Percentiles rank a stretch among this genome's conserved stretches.
Evolutionary conservation across 2,113 vertebrate species (phyloP).

Genomic region (Lynx canadensis): DNA sequence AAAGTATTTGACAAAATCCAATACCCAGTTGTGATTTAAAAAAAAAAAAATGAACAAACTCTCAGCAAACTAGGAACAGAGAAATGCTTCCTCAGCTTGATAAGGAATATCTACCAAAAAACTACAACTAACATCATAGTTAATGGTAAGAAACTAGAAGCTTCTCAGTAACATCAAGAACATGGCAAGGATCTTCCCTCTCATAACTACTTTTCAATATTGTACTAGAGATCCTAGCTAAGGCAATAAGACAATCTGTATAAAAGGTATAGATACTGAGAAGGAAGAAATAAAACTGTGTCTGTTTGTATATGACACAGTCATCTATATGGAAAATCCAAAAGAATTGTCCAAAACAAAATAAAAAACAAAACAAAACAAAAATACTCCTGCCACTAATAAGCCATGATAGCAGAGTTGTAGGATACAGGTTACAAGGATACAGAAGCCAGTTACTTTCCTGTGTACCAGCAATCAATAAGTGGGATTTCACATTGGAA

Average conservation of each 20-base stretch:
- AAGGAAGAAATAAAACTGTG: no score
- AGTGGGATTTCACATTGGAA: background rate
- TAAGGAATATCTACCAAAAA: no score
- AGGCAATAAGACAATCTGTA: no score
- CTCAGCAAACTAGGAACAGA: background rate
- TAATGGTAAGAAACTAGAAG: no score
- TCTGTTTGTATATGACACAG: no score
- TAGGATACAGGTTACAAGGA: background rate
- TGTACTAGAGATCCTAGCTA: no score
- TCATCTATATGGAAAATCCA: no score
- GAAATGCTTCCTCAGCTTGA: background rate
- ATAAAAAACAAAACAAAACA: background rate
- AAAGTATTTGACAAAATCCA: background rate
- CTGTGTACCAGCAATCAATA: background rate
- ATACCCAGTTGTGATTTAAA: background rate
- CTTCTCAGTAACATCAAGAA: no score
- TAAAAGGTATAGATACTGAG: no score
- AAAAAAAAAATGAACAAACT: background rate
- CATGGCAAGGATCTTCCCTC: no score
- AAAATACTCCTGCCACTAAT: background rate
- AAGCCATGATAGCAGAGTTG: background rate
- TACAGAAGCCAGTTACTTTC: background rate
- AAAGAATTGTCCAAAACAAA: background rate
- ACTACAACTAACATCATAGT: no score
- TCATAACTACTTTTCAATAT: no score